Evolutionary conservation across 2,113 vertebrate species (phyloP), one percentile per base, ranked within the genome.

Genomic region (Pogonocichla stellata): DNA sequence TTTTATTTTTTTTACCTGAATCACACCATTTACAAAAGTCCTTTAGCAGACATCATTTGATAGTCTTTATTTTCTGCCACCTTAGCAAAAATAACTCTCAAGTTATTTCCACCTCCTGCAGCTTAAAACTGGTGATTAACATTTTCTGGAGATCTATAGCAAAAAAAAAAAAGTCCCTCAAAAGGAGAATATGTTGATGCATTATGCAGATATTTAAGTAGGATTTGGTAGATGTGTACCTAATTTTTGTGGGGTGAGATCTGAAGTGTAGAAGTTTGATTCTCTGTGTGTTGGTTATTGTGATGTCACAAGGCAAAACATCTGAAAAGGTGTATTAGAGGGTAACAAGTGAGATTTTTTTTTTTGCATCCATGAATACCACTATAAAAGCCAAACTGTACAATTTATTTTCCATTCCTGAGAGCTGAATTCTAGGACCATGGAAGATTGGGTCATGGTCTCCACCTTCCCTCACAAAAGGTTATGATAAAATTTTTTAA

Each of bases 91-190:
- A 43, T 48, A 8, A 64, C 43, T 77, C 42, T 72, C 11, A 66
- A 92, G 61, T 42, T 93, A 67, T 95, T 95, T 91, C 78, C 40
- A 72, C 34, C 23, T 91, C 70, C 53, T 93, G 45, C 17, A 93
- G 47, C 34, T 95, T 89, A 79, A 82, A 89, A 60, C 4, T 65
- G 10, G 9, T 74, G 11, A 25, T 74, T 92, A 74, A 74, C 17
- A 48, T 74, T 81, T 74, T 34, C 69, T 69, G 43, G 48, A 86
- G 22, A 74, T 42, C 19, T 72, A 43, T 5, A 74, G 36, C 57
- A 42, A 54, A 73, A 78, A 42, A 57, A 80, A 73, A 86, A 20
- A 93, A 56, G 25, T 3, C 7, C 8, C 23, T 86, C 50, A 67
- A 86, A 88, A 54, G 25, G 56, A 80, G 4, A 11, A 56, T 74